Evolutionary conservation across 37 sponge, comb jelly and placozoan genomes (phyloP).

Genomic region (Cliona cf. orientalis): DNA sequence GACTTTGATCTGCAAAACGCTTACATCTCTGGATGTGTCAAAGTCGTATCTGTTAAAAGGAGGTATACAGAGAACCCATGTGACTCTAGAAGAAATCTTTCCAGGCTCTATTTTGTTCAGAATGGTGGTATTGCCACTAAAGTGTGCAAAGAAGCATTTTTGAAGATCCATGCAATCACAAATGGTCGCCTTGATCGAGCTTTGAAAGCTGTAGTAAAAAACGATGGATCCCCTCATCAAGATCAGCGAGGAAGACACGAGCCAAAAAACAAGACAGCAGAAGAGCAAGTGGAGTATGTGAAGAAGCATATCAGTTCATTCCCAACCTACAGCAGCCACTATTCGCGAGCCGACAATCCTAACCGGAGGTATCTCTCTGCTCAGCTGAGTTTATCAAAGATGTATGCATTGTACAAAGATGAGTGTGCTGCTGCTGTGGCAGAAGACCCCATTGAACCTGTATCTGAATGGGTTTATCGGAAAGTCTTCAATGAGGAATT

Average conservation of each 20-base stretch:
- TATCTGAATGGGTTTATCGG: conserved; percentile 42
- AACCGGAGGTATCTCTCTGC: conserved; percentile 13
- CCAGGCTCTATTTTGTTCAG: too few species aligned
- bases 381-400: conserved; percentile 25
- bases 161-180: conserved; percentile 8
- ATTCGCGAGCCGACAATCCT: conserved; percentile 43
- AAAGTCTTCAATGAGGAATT: conserved; percentile 36
- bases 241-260: conserved; percentile 35
- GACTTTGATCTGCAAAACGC: too few species aligned
- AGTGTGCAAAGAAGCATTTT: conserved; percentile 42
- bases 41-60: too few species aligned
- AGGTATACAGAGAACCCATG: too few species aligned
- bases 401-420: conserved; percentile 39
- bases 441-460: background rate
- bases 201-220: conserved; percentile 29
- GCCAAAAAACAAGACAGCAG: conserved; percentile 17
- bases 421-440: too few species aligned
- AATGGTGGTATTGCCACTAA: too few species aligned
- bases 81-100: too few species aligned
- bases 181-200: conserved; percentile 36
- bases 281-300: background rate
- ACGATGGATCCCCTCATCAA: conserved; percentile 23
- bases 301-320: conserved; percentile 43
- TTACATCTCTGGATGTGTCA: too few species aligned
- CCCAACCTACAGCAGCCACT: conserved; percentile 41